phyloP scores from a whole-genome alignment of 1,140 invertebrate species.

The Medauroidea extradentata region DNA sequence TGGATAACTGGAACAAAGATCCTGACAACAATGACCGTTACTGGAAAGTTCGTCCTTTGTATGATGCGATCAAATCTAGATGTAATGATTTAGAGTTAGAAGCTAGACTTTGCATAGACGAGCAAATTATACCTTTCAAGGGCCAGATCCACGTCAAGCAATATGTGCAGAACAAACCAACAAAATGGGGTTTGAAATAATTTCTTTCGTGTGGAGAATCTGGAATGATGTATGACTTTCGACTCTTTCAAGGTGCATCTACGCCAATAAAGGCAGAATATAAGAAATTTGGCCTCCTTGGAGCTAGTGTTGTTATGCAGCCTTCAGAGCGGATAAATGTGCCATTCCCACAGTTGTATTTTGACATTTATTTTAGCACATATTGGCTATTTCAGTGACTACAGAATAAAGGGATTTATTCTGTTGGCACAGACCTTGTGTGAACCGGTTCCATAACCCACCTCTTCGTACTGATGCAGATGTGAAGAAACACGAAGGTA shows the following conservation, averaged over 20 bases:
- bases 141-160: conserved; percentile 12
- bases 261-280: not conserved
- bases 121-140: conserved; percentile 27
- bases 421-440: conserved; percentile 34
- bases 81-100: conserved; percentile 18
- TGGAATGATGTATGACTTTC: conserved; percentile 6
- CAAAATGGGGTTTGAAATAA: conserved; percentile 11
- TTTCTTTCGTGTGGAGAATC: conserved; percentile 17
- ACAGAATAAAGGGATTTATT: conserved; percentile 37
- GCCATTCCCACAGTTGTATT: conserved; percentile 20
- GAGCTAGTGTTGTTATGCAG: conserved; percentile 23
- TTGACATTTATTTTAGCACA: conserved; percentile 33
- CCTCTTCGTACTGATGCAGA: conserved; percentile 36
- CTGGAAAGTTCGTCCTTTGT: conserved; percentile 22
- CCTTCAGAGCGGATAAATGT: conserved; percentile 21
- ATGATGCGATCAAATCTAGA: conserved; percentile 2
- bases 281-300: conserved; percentile 20
- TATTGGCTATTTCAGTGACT: conserved; percentile 37
- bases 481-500: conserved; percentile 31
- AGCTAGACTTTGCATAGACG: conserved; percentile 21
- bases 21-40: conserved; percentile 5
- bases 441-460: conserved; percentile 25
- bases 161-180: conserved; percentile 10
- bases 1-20: conserved; percentile 11
- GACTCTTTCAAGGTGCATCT: conserved; percentile 11